Evolutionary conservation across 2,797 vertebrate genomes (phyloP).

Genomic region (Telmatherina bonti): DNA sequence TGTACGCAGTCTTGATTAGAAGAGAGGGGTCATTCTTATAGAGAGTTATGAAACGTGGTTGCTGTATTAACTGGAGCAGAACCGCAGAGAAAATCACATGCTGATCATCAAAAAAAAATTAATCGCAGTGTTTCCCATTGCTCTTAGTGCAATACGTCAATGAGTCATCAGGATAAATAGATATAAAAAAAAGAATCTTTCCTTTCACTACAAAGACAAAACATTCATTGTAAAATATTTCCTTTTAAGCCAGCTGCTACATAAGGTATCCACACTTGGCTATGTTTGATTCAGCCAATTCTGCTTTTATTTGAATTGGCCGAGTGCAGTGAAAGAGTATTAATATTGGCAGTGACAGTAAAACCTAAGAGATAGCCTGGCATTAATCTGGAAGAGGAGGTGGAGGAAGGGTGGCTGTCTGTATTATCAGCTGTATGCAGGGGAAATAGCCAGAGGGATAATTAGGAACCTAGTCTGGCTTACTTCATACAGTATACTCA

Average conservation of each 20-base stretch:
- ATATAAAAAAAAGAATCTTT: slow-evolving; percentile 1
- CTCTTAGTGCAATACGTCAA: slow-evolving; percentile 15
- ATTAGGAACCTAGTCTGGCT: slow-evolving; percentile 24
- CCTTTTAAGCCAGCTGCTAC: slow-evolving; percentile 38
- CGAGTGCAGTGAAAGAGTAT: slow-evolving; percentile 59
- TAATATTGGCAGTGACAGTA: slow-evolving; percentile 63
- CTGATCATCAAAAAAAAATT: too few relatives aligned
- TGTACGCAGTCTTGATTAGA: slow-evolving; percentile 1
- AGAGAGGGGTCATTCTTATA: slow-evolving; percentile 20
- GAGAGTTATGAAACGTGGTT: slow-evolving; percentile 25
- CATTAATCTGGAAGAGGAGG: slow-evolving; percentile 63
- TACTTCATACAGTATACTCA: slow-evolving; percentile 8
- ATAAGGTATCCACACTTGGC: slow-evolving; percentile 44
- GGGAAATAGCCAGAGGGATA: slow-evolving; percentile 33
- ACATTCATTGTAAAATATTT: slow-evolving; percentile 22
- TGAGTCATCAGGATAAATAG: slow-evolving; percentile 8
- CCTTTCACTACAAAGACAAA: slow-evolving; percentile 26
- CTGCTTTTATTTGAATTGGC: slow-evolving; percentile 67
- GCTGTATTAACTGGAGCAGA: slow-evolving; percentile 36
- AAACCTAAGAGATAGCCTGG: slow-evolving; percentile 56
- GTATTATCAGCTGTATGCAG: slow-evolving; percentile 43
- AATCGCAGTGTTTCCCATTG: slow-evolving; percentile 11
- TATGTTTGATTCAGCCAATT: slow-evolving; percentile 62
- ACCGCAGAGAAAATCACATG: slow-evolving; percentile 47
- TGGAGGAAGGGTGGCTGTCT: slow-evolving; percentile 55